Conservation (phyloP, 2,797 vertebrate species). For the Huso huso region DNA sequence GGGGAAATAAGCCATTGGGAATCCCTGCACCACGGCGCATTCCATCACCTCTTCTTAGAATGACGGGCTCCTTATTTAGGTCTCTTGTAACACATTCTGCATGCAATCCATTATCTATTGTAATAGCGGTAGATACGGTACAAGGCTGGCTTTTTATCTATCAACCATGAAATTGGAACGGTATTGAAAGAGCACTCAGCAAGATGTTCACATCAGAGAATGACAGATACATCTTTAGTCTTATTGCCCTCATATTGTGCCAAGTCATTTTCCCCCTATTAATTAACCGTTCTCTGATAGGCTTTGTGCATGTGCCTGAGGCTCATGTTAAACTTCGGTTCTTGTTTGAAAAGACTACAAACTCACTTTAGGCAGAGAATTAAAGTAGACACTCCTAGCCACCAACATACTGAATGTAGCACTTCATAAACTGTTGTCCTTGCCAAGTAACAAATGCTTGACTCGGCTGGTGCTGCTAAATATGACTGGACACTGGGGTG, state of each 20-base stretch:
- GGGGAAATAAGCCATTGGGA: too few relatives aligned
- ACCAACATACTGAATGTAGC: background rate
- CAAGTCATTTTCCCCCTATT: background rate
- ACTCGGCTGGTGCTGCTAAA: too few relatives aligned
- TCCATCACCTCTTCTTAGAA: too few relatives aligned
- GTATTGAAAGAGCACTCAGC: background rate
- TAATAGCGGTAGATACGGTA: slow-evolving; percentile 12
- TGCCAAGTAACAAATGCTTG: too few relatives aligned
- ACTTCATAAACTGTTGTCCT: background rate
- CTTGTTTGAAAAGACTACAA: background rate
- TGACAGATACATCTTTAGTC: slow-evolving; percentile 4
- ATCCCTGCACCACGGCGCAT: too few relatives aligned
- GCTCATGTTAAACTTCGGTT: background rate
- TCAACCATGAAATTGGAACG: background rate
- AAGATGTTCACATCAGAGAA: background rate
- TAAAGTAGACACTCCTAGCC: background rate
- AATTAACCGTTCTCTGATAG: background rate
- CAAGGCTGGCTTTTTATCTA: background rate
- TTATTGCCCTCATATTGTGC: slow-evolving; percentile 1
- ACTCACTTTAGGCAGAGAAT: slow-evolving; percentile 3
- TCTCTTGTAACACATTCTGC: too few relatives aligned
- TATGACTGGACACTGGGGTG: too few relatives aligned
- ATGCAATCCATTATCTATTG: slow-evolving; percentile 2
- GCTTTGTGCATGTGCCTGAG: background rate
- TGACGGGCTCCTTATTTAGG: too few relatives aligned